phyloP scores from a whole-genome alignment of 2,113 vertebrate genomes.

The Pseudopodoces humilis region DNA sequence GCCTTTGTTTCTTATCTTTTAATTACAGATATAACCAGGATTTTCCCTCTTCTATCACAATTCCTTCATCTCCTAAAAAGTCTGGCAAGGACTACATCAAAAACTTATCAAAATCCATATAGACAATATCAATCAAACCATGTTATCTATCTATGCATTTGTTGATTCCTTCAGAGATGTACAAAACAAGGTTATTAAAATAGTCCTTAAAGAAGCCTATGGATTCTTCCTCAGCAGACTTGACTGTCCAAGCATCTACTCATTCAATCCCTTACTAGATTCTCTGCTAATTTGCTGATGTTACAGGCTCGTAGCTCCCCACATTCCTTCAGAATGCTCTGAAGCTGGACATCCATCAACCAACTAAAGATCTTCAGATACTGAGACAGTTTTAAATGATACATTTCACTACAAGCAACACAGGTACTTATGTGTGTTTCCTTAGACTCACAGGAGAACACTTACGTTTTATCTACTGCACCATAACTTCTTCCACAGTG shows the following conservation, averaged over 20 bases:
- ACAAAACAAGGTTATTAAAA: not conserved
- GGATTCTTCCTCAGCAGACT: not conserved
- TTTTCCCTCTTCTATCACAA: not conserved
- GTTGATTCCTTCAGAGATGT: not conserved
- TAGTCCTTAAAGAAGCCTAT: not conserved
- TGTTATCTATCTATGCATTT: accelerated
- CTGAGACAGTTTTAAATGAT: not conserved
- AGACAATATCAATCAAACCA: not conserved
- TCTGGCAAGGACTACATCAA: not conserved
- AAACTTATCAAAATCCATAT: not conserved
- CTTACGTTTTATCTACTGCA: not conserved
- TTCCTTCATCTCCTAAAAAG: not conserved
- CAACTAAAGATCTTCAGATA: not conserved
- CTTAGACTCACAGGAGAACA: not conserved
- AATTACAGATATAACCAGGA: not conserved
- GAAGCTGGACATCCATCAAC: not conserved
- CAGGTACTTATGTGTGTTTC: not conserved
- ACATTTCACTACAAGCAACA: not conserved
- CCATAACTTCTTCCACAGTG: not conserved
- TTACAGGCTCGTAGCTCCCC: not conserved
- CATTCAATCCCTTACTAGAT: not conserved
- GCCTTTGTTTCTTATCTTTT: not conserved
- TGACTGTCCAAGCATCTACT: not conserved
- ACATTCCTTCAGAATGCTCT: not conserved
- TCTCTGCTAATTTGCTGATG: not conserved